Evolutionary conservation across 2,113 vertebrate genomes (phyloP).

Genomic region (Anseranas semipalmata): DNA sequence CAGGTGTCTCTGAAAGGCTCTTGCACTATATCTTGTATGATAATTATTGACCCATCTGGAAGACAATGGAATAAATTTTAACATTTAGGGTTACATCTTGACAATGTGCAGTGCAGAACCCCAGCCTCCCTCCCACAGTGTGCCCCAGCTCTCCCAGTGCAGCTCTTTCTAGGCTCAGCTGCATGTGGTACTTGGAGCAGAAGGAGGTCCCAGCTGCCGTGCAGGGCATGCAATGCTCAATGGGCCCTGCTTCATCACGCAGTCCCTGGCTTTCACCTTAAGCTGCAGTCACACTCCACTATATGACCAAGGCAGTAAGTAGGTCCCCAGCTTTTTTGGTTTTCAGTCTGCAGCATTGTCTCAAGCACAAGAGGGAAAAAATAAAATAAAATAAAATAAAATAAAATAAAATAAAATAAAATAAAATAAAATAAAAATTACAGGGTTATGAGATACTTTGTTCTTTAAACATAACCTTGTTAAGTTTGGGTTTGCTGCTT

Average conservation of each 20-base stretch:
- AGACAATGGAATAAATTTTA: neutral
- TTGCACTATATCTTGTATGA: neutral
- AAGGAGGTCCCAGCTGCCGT: neutral
- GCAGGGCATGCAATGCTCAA: neutral
- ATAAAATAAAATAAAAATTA: too few relatives aligned
- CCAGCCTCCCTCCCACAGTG: neutral
- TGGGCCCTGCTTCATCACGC: fast-evolving
- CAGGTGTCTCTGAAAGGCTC: neutral
- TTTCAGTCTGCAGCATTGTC: neutral
- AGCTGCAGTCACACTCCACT: neutral
- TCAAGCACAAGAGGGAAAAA: neutral
- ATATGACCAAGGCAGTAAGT: fast-evolving
- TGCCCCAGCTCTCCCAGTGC: neutral
- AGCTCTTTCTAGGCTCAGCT: neutral
- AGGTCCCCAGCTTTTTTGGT: neutral
- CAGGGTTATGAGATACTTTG: neutral
- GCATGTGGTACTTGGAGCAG: neutral
- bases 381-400: too few relatives aligned
- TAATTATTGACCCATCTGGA: neutral
- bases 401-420: too few relatives aligned
- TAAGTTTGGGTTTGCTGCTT: neutral
- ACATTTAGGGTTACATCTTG: too few relatives aligned
- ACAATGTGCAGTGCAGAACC: neutral
- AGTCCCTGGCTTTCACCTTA: neutral
- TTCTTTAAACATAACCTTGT: neutral